Base-by-base conservation (phyloP, 2,113 vertebrate genomes). In the Corvus moneduloides region DNA sequence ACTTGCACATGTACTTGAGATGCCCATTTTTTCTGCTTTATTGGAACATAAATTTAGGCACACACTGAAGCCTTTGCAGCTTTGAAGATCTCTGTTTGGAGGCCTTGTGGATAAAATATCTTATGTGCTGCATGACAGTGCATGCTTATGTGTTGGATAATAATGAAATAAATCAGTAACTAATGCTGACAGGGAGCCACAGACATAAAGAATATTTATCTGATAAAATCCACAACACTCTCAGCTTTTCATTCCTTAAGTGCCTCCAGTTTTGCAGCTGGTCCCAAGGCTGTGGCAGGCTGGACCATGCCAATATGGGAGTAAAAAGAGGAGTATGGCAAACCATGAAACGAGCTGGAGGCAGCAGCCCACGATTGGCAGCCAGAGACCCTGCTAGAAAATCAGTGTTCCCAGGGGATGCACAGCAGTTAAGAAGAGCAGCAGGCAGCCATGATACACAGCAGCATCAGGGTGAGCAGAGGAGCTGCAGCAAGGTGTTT, bases 121-220 rank as follows among this genome's bases (percentile, higher is more conserved):
- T 37, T 30, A 24, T 1, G 18, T 59, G 64, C 51, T 77, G 26
- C 12, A 17, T 54, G 13, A 73, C 37, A 88, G 61, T 16, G 35
- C n/a, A 43, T 52, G 51, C 43, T 77, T 64, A 69, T 35, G 37
- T 52, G 22, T 4, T 83, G 54, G 41, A 79, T 83, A 94, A 82
- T 27, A 68, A 52, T 13, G 37, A 85, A 83, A 92, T 80, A 76
- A 69, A 52, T 67, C 61, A 81, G 69, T 63, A 93, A 78, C 43
- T 51, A 72, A 67, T 39, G 35, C 24, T 44, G 85, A 56, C 33
- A 48, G 41, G 30, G 32, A 83, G n/a, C 33, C 39, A 83, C 44
- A 59, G 66, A 59, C 48, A 76, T 35, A 69, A 81, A 64, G 43
- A 73, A 26, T 51, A 69, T 81, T 87, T 64, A 66, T 41, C 62